A percentile compares a stretch with the other conserved stretches of the same genome.
These are phyloP conservation scores for Leucoma salicis DNA, from an alignment of 2,888 invertebrate species.

Conservation along the genomic window DNA sequence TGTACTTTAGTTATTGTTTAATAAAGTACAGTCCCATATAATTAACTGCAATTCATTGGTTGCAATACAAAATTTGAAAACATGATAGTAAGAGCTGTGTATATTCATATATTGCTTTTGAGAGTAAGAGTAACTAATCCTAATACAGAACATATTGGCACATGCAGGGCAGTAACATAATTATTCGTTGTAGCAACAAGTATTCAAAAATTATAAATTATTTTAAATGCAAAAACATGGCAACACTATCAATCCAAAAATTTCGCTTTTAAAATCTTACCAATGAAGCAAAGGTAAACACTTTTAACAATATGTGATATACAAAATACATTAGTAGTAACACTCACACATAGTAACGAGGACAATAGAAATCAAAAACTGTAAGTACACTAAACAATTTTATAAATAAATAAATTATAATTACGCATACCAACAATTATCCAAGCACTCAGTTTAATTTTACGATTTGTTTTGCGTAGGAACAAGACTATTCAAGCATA, in stretches of 20 bases:
- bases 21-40: constrained; percentile 59
- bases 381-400: constrained; percentile 57
- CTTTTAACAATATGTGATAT: constrained; percentile 42
- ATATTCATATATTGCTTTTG: constrained; percentile 13
- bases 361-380: constrained; percentile 42
- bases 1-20: constrained; percentile 48
- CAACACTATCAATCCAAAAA: constrained; percentile 64
- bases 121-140: constrained; percentile 9
- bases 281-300: constrained; percentile 48
- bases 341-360: constrained; percentile 56
- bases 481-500: constrained; percentile 9
- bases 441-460: constrained; percentile 46
- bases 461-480: constrained; percentile 17
- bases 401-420: constrained; percentile 63
- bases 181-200: constrained; percentile 59
- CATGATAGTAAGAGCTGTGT: constrained; percentile 11
- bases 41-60: constrained; percentile 33
- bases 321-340: constrained; percentile 52
- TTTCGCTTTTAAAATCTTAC: constrained; percentile 43
- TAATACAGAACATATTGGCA: constrained; percentile 53
- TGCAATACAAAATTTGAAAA: constrained; percentile 15
- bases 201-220: constrained; percentile 62
- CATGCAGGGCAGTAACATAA: constrained; percentile 51
- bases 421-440: constrained; percentile 63
- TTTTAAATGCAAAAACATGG: constrained; percentile 80